Percentiles rank a stretch among this genome's conserved stretches.
Evolutionary conservation across 1,140 invertebrate genomes (phyloP).

Genomic region (Pogonomyrmex californicus): DNA sequence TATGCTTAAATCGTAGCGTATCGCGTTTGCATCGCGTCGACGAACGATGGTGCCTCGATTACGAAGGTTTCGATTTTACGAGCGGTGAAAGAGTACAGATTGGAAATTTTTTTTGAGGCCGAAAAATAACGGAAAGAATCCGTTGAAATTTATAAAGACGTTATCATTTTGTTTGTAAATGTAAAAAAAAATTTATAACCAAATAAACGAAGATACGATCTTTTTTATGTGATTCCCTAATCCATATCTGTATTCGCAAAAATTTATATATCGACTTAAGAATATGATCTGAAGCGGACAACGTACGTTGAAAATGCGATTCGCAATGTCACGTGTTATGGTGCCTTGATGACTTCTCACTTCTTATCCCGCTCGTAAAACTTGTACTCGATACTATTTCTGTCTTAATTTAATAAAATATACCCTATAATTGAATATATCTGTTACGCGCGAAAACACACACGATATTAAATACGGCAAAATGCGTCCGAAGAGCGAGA

Average conservation of each 20-base stretch:
- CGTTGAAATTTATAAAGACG: no score
- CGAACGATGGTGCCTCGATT: neutral
- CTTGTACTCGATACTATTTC: neutral
- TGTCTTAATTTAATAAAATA: neutral
- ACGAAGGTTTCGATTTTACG: conserved; percentile 11
- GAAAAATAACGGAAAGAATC: neutral
- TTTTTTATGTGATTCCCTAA: neutral
- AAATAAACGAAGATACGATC: neutral
- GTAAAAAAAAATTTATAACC: neutral
- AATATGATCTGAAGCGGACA: neutral
- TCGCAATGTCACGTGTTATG: neutral
- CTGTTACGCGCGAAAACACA: neutral
- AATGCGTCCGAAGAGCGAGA: neutral
- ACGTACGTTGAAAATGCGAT: neutral
- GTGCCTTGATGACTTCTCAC: neutral
- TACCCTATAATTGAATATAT: neutral
- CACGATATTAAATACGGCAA: neutral
- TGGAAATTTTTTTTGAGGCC: neutral
- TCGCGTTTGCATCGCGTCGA: conserved; percentile 18
- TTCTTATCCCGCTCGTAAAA: neutral
- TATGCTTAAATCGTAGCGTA: conserved; percentile 26
- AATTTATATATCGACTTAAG: neutral
- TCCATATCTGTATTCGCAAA: neutral
- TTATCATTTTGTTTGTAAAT: neutral
- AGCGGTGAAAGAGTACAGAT: neutral